These are phyloP conservation scores for Brachypterus glaber DNA, from an alignment of 2,888 invertebrate species.

Conservation along the genomic window DNA sequence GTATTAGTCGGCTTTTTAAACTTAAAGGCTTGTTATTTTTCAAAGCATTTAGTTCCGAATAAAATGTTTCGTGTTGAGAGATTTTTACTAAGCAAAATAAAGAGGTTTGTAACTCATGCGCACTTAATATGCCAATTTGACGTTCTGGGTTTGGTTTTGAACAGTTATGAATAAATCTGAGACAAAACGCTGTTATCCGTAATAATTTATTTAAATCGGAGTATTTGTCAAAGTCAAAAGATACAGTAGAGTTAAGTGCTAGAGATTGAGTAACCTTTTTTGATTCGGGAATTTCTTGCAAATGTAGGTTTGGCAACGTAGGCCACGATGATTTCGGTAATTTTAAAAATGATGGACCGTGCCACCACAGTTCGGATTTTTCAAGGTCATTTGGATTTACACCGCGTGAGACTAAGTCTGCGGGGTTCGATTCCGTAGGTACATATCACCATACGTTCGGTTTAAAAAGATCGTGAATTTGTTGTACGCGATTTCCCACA, in stretches of 20 bases:
- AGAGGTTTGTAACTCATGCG: constrained; percentile 7
- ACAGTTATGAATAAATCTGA: neutral
- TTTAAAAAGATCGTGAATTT: constrained; percentile 11
- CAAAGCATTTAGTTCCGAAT: constrained; percentile 8
- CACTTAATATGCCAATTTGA: neutral
- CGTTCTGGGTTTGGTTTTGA: constrained; percentile 5
- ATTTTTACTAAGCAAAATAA: constrained; percentile 8
- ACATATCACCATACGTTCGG: constrained; percentile 10
- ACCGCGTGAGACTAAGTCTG: constrained; percentile 8
- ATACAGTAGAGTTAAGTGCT: too few species aligned
- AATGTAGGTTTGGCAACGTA: neutral
- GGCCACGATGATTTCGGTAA: too few species aligned
- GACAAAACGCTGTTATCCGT: neutral
- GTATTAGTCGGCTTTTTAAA: constrained; percentile 8
- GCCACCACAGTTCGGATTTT: constrained; percentile 7
- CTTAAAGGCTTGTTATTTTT: constrained; percentile 2
- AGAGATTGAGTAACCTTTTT: too few species aligned
- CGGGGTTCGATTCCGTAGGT: constrained; percentile 13
- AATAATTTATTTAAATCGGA: constrained; percentile 4
- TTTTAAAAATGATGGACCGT: constrained; percentile 11
- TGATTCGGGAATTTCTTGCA: too few species aligned
- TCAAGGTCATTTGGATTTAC: neutral
- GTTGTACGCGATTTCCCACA: constrained; percentile 12
- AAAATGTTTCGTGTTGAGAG: constrained; percentile 9
- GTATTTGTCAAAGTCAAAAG: constrained; percentile 6